phyloP scores from a whole-genome alignment of 2,113 vertebrate genomes.

The Formicarius rufipectus region DNA sequence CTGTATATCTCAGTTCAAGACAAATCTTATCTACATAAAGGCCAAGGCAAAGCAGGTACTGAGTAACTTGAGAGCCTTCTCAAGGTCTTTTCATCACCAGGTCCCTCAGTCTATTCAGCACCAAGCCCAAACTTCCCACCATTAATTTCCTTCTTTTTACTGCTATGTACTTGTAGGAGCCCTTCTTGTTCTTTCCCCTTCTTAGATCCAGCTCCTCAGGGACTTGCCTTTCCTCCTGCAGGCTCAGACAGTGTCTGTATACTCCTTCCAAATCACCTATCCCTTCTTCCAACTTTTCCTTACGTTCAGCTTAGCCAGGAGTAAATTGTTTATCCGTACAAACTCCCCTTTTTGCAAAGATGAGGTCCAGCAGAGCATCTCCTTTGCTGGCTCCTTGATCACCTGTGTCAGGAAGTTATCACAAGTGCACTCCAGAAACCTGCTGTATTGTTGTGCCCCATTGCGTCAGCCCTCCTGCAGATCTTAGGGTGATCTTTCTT shows the following conservation, averaged over 20 bases:
- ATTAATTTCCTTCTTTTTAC: not conserved
- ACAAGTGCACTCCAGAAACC: not conserved
- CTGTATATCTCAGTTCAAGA: not conserved
- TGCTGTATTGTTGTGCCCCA: not conserved
- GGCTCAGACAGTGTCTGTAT: not conserved
- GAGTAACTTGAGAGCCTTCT: not conserved
- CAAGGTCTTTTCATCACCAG: not conserved
- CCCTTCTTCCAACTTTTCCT: not conserved
- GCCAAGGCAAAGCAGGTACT: not conserved
- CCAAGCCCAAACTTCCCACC: not conserved
- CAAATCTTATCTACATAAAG: not conserved
- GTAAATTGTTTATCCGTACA: not conserved
- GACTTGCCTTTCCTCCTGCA: not conserved
- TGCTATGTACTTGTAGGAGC: not conserved
- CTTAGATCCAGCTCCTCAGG: not conserved
- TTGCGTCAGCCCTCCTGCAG: not conserved
- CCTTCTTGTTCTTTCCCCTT: not conserved
- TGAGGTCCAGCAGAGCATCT: not conserved
- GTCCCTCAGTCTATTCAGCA: not conserved
- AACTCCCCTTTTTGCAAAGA: not conserved
- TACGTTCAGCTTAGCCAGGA: not conserved
- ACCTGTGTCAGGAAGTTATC: not conserved
- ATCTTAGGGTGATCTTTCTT: not conserved
- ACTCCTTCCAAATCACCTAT: not conserved
- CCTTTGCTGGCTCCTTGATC: not conserved